These are phyloP conservation scores for Poeciliopsis turneri DNA, from an alignment of 2,797 vertebrate species.

Conservation along the genomic window DNA sequence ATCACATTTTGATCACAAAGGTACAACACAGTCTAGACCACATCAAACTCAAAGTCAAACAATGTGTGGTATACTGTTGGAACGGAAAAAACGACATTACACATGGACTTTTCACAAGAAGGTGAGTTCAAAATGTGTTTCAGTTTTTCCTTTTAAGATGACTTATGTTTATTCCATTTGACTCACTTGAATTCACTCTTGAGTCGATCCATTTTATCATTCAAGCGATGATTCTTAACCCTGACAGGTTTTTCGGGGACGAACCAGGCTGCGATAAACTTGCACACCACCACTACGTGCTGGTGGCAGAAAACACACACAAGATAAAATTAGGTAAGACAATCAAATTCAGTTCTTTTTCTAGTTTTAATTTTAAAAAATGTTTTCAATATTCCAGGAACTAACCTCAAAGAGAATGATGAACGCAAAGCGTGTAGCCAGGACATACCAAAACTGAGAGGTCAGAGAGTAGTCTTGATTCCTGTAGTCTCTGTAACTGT, in stretches of 20 bases:
- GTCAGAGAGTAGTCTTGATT: slow-evolving; percentile 81
- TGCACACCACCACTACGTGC: slow-evolving; percentile 90
- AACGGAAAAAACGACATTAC: background rate
- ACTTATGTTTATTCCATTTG: background rate
- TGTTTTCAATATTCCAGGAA: background rate
- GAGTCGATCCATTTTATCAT: slow-evolving; percentile 74
- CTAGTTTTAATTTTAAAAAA: background rate
- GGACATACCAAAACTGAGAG: slow-evolving; percentile 88
- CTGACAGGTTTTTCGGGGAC: slow-evolving; percentile 84
- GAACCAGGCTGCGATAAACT: slow-evolving; percentile 91
- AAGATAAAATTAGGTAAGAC: background rate
- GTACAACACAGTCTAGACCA: background rate
- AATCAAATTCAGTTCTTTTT: background rate
- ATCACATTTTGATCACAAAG: background rate
- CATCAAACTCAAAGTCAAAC: background rate
- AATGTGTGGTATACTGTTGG: background rate
- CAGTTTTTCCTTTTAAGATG: background rate
- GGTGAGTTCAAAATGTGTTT: background rate
- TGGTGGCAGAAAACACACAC: slow-evolving; percentile 53
- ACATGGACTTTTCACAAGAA: background rate
- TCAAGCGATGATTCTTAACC: slow-evolving; percentile 83
- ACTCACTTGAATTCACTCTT: slow-evolving; percentile 69
- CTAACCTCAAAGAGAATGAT: slow-evolving; percentile 94
- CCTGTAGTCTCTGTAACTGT: slow-evolving; percentile 91
- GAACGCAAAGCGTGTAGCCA: slow-evolving; percentile 90